phyloP scores from a whole-genome alignment of 2,113 vertebrate species.

The Chionodraco myersi region DNA sequence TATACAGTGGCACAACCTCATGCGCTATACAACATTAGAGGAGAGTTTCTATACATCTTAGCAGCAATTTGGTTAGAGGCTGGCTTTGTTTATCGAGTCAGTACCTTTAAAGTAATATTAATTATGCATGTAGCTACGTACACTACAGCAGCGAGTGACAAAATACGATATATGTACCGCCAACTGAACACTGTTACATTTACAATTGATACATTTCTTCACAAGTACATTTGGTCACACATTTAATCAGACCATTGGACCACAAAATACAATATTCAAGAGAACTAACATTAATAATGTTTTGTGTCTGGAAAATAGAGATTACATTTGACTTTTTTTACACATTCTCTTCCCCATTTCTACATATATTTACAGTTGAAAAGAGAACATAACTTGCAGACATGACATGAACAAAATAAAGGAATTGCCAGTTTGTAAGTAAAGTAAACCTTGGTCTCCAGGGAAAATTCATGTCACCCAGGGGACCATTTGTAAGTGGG shows the following conservation, averaged over 20 bases:
- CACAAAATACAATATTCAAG: constrained; percentile 7
- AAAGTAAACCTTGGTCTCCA: constrained; percentile 4
- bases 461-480: constrained; percentile 21
- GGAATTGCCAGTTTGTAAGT: not conserved
- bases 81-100: constrained; percentile 25
- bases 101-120: constrained; percentile 1
- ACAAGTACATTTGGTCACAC: constrained; percentile 9
- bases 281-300: constrained; percentile 14
- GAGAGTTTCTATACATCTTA: constrained; percentile 49
- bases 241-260: not conserved
- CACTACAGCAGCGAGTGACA: constrained; percentile 14
- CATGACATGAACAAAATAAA: not conserved
- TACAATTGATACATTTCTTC: constrained; percentile 16
- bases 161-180: not conserved
- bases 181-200: constrained; percentile 29
- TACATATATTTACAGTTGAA: constrained; percentile 28
- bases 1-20: constrained; percentile 6
- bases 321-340: too few relatives aligned
- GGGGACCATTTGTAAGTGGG: constrained; percentile 23
- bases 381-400: not conserved
- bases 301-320: not conserved
- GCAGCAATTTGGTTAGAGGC: constrained; percentile 71
- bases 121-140: constrained; percentile 43
- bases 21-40: constrained; percentile 4
- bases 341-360: too few relatives aligned